Percentiles rank a stretch among this genome's conserved stretches.
phyloP scores from a whole-genome alignment of 2,888 invertebrate species.

The Machimus atricapillus region DNA sequence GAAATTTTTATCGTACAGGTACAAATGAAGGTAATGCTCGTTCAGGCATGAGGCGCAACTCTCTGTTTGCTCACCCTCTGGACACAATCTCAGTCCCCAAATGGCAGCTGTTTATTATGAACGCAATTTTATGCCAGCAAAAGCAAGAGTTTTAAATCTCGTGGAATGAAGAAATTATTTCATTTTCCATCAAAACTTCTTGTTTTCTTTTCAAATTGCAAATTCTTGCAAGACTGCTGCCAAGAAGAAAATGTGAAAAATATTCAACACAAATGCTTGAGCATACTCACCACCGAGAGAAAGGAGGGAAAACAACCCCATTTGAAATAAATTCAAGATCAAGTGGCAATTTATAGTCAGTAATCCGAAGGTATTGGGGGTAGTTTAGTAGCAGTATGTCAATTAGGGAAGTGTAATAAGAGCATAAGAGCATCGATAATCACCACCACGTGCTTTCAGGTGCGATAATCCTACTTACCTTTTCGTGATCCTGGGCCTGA shows the following conservation, averaged over 20 bases:
- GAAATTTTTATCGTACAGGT: neutral
- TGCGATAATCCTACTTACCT: conserved; percentile 57
- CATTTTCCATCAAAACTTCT: neutral
- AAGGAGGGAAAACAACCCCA: neutral
- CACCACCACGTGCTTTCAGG: neutral
- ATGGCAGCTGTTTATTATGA: neutral
- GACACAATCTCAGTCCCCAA: neutral
- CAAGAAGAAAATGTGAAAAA: neutral
- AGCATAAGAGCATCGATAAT: neutral
- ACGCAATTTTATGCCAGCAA: neutral
- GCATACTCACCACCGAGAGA: neutral
- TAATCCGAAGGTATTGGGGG: neutral
- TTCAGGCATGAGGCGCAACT: neutral
- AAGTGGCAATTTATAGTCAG: neutral
- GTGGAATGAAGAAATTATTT: neutral
- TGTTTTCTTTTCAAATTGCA: neutral
- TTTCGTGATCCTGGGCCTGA: conserved; percentile 81
- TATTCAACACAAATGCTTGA: neutral
- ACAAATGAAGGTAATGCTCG: neutral
- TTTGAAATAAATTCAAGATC: neutral
- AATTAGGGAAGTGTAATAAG: neutral
- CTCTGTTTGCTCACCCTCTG: neutral
- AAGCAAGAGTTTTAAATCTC: neutral
- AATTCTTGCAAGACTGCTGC: neutral
- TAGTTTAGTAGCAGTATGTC: neutral